Conservation (phyloP, 2,888 invertebrate genomes). For the Xiphydria camelus region DNA sequence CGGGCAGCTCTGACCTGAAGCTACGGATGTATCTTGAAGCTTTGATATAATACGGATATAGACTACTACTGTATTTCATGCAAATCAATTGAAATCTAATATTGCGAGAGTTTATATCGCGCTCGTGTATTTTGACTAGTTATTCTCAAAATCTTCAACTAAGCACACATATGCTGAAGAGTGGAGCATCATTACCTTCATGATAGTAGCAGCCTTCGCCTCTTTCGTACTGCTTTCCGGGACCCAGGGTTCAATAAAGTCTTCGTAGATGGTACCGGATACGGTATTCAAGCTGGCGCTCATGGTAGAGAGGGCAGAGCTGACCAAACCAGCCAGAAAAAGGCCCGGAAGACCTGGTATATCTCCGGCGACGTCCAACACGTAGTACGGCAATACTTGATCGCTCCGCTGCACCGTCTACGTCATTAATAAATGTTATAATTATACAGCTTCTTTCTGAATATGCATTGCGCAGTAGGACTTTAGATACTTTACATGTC, state of each 20-base stretch:
- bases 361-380: conserved; percentile 69
- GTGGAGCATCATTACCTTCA: conserved; percentile 58
- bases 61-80: too few species aligned
- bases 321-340: conserved; percentile 75
- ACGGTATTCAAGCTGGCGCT: conserved; percentile 67
- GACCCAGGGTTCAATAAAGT: conserved; percentile 64
- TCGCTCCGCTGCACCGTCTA: conserved; percentile 44
- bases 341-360: conserved; percentile 75
- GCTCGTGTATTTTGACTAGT: not conserved
- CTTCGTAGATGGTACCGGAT: conserved; percentile 69
- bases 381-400: conserved; percentile 71
- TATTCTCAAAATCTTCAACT: conserved; percentile 8
- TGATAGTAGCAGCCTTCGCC: conserved; percentile 61
- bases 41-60: too few species aligned
- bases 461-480: too few species aligned
- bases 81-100: not conserved
- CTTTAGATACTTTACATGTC: not conserved
- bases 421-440: too few species aligned
- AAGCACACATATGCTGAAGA: conserved; percentile 18
- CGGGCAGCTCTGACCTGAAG: too few species aligned
- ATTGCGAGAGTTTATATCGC: too few species aligned
- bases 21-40: too few species aligned
- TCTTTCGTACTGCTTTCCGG: conserved; percentile 60
- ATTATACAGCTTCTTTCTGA: too few species aligned
- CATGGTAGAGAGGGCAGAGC: conserved; percentile 72